A percentile compares a stretch with the other conserved stretches of the same genome.
Conservation (phyloP, 2,113 vertebrate species). For the Toxotes jaculatrix region DNA sequence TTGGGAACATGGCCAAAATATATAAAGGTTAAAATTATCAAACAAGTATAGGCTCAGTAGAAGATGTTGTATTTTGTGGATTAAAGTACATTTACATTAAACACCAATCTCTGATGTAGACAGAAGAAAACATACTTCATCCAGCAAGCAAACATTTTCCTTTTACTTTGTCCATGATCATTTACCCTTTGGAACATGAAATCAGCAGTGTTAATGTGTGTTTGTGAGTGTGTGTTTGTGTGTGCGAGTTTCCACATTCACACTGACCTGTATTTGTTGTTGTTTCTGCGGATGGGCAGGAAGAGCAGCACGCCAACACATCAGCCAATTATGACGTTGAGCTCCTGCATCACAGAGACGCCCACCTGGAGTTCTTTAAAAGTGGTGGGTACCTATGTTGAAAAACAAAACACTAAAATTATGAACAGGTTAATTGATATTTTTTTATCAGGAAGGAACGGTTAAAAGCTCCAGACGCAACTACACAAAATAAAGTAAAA, state of each 20-base stretch:
- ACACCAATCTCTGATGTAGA: background rate
- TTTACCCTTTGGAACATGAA: conserved; percentile 75
- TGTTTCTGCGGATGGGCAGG: conserved; percentile 85
- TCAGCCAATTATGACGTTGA: conserved; percentile 99
- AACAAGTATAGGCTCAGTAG: background rate
- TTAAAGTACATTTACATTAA: conserved; percentile 13
- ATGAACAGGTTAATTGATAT: background rate
- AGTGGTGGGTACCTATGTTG: conserved; percentile 86
- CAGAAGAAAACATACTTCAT: conserved; percentile 12
- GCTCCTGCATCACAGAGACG: conserved; percentile 96
- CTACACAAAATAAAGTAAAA: background rate
- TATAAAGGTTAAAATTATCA: background rate
- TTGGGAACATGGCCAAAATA: background rate
- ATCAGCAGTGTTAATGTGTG: conserved; percentile 74
- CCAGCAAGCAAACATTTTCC: conserved; percentile 30
- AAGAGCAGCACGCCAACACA: conserved; percentile 99
- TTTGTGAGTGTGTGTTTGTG: conserved; percentile 6
- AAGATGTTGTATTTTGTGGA: background rate
- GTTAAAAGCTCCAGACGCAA: no score
- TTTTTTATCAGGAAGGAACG: background rate
- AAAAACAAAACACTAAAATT: no score
- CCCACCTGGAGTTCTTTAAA: conserved; percentile 95
- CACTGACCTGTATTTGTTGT: conserved; percentile 46
- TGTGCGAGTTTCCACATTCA: background rate
- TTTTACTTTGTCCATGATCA: conserved; percentile 45